Percentiles rank a stretch among this genome's conserved stretches.
Evolutionary conservation across 1,140 invertebrate species (phyloP).

Genomic region (Aphidius ervi): DNA sequence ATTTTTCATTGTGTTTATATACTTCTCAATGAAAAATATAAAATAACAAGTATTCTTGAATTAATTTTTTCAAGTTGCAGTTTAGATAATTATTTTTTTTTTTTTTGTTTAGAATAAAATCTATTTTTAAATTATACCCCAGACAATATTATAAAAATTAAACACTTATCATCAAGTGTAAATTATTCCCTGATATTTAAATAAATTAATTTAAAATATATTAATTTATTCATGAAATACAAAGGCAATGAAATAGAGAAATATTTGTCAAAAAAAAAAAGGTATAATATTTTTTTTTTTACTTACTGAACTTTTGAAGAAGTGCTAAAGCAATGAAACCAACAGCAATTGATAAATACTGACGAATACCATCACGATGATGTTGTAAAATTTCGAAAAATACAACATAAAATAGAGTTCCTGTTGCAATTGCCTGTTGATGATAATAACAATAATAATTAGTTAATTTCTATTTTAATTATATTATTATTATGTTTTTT

Average conservation of each 20-base stretch:
- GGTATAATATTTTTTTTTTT: constrained; percentile 5
- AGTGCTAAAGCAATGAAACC: constrained; percentile 50
- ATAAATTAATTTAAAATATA: too few species aligned
- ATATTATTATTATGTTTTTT: background rate
- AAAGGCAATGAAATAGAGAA: background rate
- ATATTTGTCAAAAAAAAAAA: background rate
- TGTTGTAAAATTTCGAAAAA: constrained; percentile 66
- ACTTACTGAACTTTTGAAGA: constrained; percentile 47
- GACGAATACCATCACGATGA: constrained; percentile 47
- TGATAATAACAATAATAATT: constrained; percentile 1
- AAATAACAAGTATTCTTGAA: too few species aligned
- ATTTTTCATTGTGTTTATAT: too few species aligned
- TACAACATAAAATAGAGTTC: constrained; percentile 65
- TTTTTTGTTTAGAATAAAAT: too few species aligned
- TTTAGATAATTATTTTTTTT: too few species aligned
- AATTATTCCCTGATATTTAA: too few species aligned
- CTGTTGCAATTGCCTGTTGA: constrained; percentile 61
- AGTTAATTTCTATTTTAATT: background rate
- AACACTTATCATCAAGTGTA: too few species aligned
- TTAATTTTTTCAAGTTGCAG: too few species aligned
- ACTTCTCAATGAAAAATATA: too few species aligned
- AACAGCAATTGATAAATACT: constrained; percentile 46
- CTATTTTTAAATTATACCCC: too few species aligned
- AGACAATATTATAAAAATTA: too few species aligned
- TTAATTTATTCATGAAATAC: too few species aligned